Conservation (phyloP, 1,140 invertebrate species). For the Musca vetustissima region DNA sequence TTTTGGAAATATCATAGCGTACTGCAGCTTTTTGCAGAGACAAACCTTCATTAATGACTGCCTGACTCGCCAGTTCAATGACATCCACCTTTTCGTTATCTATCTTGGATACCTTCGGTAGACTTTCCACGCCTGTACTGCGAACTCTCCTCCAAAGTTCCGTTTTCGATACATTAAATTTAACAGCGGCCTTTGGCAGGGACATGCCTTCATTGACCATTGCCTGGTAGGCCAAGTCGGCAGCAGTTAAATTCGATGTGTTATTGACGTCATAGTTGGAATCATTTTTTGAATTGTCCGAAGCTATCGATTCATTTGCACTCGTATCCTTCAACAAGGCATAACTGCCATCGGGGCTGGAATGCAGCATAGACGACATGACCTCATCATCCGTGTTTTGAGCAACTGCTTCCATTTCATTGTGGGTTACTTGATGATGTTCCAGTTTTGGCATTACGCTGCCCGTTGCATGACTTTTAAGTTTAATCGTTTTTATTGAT, state of each 20-base stretch:
- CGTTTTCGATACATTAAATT: slow-evolving; percentile 60
- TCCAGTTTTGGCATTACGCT: slow-evolving; percentile 21
- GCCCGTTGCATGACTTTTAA: slow-evolving; percentile 9
- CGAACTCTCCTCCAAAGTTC: slow-evolving; percentile 59
- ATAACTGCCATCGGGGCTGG: slow-evolving; percentile 18
- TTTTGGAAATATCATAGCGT: slow-evolving; percentile 63
- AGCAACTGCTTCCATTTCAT: neutral
- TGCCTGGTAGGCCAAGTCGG: slow-evolving; percentile 34
- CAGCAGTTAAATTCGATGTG: neutral
- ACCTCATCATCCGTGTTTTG: neutral
- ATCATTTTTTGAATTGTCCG: neutral
- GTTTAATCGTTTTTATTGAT: slow-evolving; percentile 22
- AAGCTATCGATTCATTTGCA: slow-evolving; percentile 22
- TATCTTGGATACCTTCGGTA: neutral
- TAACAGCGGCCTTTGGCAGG: slow-evolving; percentile 57
- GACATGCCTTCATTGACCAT: slow-evolving; percentile 59
- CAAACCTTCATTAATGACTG: slow-evolving; percentile 60
- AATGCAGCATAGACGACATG: slow-evolving; percentile 10
- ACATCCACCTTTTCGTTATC: slow-evolving; percentile 33
- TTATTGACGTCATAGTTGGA: neutral
- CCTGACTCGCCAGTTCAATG: slow-evolving; percentile 57
- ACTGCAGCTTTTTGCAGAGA: slow-evolving; percentile 62
- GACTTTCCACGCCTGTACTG: slow-evolving; percentile 37
- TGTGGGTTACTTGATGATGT: neutral
- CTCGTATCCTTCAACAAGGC: slow-evolving; percentile 5